Base-by-base conservation (phyloP, 2,888 invertebrate genomes). In the Melanostoma scalare region DNA sequence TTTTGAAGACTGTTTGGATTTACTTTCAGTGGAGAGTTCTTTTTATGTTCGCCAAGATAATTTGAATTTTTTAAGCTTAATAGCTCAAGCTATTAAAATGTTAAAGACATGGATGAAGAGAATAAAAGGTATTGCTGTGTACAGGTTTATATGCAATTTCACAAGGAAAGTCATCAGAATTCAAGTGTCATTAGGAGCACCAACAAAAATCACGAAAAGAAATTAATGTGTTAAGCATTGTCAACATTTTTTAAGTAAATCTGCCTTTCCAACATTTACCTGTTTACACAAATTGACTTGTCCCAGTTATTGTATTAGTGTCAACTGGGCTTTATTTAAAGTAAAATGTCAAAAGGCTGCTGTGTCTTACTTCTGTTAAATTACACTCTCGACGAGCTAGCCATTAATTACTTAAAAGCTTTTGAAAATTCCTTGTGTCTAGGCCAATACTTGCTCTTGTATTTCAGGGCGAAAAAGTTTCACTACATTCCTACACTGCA, bases 401-500 rank as follows among this genome's bases (percentile, higher is more conserved):
- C 48, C 73, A 53, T 73, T 84, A 84, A 84, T 84, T 84, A 79
- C 79, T 79, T 79, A 84, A 84, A 84, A 84, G 79, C 84, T 84
- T 84, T 84, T 10, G 53, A 31, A 74, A 74, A 84, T 61, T 61
- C 65, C 68, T 65, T 78, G 10, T 63, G 65, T 84, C 73, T 65
- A 67, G 61, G 61, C 55, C 46, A 50, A 58, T 63, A 67, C 8
- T 60, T 53, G 44, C 56, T 55, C 6, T 75, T 50, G 46, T 33
- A 31, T 65, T 50, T 60, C 35, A 30, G 63, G 30, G n/a, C 6
- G 20, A 36, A 50, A 61, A 42, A 36, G 48, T 33, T 52, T 36
- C 46, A 4, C 30, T 58, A 20, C 36, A 42, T 55, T 52, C 10
- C 35, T 10, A 6, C 44, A 9, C 10, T 40, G 8, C 35, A 35